Evolutionary conservation across 2,113 vertebrate genomes (phyloP).

Genomic region (Cnemophilus loriae): DNA sequence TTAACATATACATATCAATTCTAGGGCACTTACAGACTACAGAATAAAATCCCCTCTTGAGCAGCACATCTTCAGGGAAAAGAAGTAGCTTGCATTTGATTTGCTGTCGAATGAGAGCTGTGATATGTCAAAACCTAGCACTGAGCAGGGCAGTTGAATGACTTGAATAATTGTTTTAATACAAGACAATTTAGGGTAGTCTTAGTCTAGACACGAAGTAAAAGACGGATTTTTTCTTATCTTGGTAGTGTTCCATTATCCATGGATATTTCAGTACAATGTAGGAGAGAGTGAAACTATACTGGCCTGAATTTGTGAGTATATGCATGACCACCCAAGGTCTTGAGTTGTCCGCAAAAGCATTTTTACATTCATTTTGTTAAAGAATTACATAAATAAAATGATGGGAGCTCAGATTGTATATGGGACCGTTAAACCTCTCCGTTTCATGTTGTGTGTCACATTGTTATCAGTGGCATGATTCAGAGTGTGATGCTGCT

Average conservation of each 20-base stretch:
- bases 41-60: slow-evolving; percentile 7
- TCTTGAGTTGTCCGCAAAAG: neutral
- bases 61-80: neutral
- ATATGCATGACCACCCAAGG: neutral
- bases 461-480: neutral
- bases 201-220: neutral
- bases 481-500: neutral
- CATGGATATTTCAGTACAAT: neutral
- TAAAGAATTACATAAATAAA: neutral
- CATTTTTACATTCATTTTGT: neutral
- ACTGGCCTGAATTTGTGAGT: neutral
- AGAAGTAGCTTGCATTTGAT: neutral
- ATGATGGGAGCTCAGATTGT: neutral
- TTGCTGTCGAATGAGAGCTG: neutral
- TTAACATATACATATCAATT: slow-evolving; percentile 47
- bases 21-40: slow-evolving; percentile 22
- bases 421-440: neutral
- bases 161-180: neutral
- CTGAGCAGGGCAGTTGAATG: neutral
- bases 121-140: neutral
- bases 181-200: neutral
- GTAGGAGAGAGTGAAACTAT: neutral
- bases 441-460: neutral
- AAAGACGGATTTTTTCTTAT: neutral
- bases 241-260: neutral